A percentile compares a stretch with the other conserved stretches of the same genome.
These are phyloP conservation scores for Peromyscus melanophrys DNA, from an alignment of 2,797 vertebrate genomes.

Conservation along the genomic window DNA sequence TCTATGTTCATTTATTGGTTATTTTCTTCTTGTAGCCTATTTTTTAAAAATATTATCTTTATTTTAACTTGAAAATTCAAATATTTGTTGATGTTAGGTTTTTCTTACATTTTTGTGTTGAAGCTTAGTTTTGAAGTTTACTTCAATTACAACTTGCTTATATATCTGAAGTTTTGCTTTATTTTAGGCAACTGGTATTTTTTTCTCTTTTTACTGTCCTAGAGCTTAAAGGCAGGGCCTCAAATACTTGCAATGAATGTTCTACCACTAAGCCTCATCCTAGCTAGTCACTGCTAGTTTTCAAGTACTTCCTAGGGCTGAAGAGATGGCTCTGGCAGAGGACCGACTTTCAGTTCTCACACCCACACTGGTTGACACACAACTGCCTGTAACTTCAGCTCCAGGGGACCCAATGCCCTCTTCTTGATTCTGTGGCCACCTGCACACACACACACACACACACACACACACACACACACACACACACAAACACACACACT, in stretches of 20 bases:
- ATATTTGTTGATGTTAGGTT: neutral
- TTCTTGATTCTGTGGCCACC: neutral
- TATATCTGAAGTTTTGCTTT: neutral
- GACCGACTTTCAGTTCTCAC: neutral
- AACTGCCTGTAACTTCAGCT: neutral
- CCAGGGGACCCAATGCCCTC: no score
- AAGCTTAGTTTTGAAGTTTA: neutral
- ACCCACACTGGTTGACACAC: neutral
- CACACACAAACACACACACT: no score
- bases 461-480: neutral
- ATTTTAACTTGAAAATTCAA: neutral
- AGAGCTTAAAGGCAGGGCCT: no score
- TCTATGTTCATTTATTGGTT: neutral
- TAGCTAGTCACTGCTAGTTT: neutral
- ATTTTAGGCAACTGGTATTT: neutral
- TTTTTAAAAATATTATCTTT: neutral
- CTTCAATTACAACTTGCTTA: no score
- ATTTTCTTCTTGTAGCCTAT: neutral
- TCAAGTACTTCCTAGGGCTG: neutral
- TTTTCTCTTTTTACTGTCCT: neutral
- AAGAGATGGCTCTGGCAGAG: neutral
- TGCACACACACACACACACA: no score
- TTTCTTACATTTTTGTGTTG: neutral
- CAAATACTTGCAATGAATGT: neutral
- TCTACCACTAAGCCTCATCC: neutral